A percentile compares a stretch with the other conserved stretches of the same genome.
Conservation (phyloP, 2,797 vertebrate genomes). For the Acrossocheilus fasciatus region DNA sequence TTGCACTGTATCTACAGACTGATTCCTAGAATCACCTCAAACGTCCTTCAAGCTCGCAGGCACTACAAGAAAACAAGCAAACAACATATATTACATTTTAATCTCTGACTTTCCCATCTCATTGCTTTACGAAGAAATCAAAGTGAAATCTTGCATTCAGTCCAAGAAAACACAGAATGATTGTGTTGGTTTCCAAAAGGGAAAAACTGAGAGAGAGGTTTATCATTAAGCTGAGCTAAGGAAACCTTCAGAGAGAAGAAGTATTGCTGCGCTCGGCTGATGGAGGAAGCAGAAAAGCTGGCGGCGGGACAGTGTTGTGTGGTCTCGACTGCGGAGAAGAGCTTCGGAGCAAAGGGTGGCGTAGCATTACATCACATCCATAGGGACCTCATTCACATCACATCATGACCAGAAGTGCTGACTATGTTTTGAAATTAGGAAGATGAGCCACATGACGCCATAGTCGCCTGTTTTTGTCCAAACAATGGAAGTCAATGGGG, state of each 20-base stretch:
- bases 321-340: conserved; percentile 31
- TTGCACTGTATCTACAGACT: conserved; percentile 44
- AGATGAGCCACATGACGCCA: conserved; percentile 9
- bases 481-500: background rate
- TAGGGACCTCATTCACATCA: conserved; percentile 21
- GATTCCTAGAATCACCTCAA: conserved; percentile 52
- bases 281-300: conserved; percentile 47
- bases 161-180: conserved; percentile 19
- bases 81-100: conserved; percentile 10
- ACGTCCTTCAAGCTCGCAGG: conserved; percentile 26
- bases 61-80: conserved; percentile 41
- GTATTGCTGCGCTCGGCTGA: conserved; percentile 28
- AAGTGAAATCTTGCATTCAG: background rate
- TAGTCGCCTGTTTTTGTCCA: background rate
- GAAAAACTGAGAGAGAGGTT: conserved; percentile 37
- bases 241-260: conserved; percentile 46
- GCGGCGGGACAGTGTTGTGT: conserved; percentile 23
- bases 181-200: conserved; percentile 13
- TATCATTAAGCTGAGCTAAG: conserved; percentile 38
- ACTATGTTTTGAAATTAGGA: conserved; percentile 4
- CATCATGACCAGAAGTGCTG: conserved; percentile 41
- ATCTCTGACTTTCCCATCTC: background rate
- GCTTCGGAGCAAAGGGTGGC: conserved; percentile 41
- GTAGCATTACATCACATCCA: conserved; percentile 45
- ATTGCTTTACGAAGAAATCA: conserved; percentile 28